Conservation (phyloP, 2,113 vertebrate species). For the Cathartes aura region DNA sequence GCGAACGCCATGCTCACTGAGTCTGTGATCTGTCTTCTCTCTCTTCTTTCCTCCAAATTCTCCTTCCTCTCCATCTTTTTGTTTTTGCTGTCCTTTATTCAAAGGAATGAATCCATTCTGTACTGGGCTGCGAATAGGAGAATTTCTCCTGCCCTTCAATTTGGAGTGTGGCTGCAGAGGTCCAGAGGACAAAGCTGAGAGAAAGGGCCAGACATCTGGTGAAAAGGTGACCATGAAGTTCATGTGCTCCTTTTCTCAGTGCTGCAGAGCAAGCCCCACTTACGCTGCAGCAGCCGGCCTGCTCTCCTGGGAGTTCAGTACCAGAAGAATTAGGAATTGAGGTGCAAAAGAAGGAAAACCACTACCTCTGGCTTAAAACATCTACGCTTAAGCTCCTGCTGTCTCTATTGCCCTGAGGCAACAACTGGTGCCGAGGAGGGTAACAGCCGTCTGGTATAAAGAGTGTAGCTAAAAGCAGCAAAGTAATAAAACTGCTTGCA, state of each 20-base stretch:
- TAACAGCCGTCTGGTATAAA: neutral
- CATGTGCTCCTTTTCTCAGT: neutral
- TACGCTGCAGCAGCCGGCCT: neutral
- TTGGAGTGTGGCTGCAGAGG: neutral
- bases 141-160: neutral
- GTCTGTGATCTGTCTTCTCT: conserved; percentile 12
- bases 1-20: neutral
- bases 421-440: neutral
- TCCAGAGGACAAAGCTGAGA: neutral
- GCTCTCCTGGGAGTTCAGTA: neutral
- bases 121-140: neutral
- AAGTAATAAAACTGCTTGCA: neutral
- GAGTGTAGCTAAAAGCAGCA: neutral
- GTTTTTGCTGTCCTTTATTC: neutral
- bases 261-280: neutral
- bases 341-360: neutral
- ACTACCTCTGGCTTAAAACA: neutral
- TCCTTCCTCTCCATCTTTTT: neutral
- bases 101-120: neutral
- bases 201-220: neutral
- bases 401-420: neutral
- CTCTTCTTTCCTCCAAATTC: neutral
- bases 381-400: neutral
- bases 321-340: neutral
- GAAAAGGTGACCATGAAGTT: neutral